These are phyloP conservation scores for Paracanthobrama guichenoti DNA, from an alignment of 2,113 vertebrate species.

Conservation along the genomic window DNA sequence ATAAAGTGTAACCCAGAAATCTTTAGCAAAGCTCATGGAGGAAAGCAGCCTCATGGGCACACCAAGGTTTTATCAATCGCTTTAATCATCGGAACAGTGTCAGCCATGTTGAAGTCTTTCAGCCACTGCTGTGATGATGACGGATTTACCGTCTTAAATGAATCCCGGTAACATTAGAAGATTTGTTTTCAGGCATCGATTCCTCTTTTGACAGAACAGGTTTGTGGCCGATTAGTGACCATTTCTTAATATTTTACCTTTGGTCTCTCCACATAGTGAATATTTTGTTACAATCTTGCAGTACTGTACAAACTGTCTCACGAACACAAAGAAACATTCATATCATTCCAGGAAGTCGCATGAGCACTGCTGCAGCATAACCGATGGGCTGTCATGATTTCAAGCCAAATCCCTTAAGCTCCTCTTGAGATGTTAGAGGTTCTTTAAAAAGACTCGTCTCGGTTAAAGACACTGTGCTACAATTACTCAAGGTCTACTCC, in stretches of 20 bases:
- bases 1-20: background rate
- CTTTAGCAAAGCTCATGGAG: background rate
- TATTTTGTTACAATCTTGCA: background rate
- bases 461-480: conserved; percentile 19
- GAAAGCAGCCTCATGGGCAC: background rate
- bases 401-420: conserved; percentile 37
- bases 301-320: background rate
- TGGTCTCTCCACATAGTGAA: background rate
- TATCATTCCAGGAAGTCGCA: background rate
- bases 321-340: conserved; percentile 6
- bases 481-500: conserved; percentile 18
- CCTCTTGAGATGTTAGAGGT: conserved; percentile 24
- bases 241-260: background rate
- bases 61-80: background rate
- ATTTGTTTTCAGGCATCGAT: background rate
- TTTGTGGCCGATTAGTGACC: background rate
- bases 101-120: background rate
- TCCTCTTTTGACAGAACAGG: background rate
- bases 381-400: conserved; percentile 26
- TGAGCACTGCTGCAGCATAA: background rate
- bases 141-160: background rate
- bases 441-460: conserved; percentile 20
- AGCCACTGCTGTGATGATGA: background rate
- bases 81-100: background rate
- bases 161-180: background rate